Percentiles rank a stretch among this genome's conserved stretches.
Conservation (phyloP, 2,888 invertebrate genomes). For the Athripsodes cinereus region DNA sequence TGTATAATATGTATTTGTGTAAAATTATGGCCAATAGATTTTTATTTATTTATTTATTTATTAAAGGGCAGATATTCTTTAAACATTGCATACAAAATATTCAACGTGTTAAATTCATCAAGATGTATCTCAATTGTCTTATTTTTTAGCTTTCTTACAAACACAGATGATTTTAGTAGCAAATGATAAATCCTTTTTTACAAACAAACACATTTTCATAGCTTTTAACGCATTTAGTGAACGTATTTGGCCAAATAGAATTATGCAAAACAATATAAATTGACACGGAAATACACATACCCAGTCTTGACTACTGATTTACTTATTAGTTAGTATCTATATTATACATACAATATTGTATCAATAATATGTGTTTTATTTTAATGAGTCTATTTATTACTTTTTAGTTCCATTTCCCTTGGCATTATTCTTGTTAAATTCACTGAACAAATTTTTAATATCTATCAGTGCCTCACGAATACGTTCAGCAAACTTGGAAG, state of each 20-base stretch:
- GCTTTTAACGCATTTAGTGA: not conserved
- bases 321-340: not conserved
- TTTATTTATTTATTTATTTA: too few relatives aligned
- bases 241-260: not conserved
- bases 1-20: too few relatives aligned
- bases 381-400: not conserved
- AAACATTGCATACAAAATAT: too few relatives aligned
- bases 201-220: not conserved
- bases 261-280: not conserved
- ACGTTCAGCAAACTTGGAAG: conserved; percentile 68
- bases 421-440: conserved; percentile 3
- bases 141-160: too few relatives aligned
- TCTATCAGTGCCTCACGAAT: conserved; percentile 68
- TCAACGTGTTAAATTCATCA: too few relatives aligned
- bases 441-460: conserved; percentile 58
- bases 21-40: too few relatives aligned
- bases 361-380: too few relatives aligned
- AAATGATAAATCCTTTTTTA: not conserved
- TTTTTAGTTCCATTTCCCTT: not conserved
- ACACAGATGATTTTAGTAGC: too few relatives aligned
- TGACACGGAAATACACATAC: not conserved
- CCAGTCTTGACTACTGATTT: not conserved
- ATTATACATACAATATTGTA: too few relatives aligned
- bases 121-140: too few relatives aligned
- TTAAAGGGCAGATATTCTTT: too few relatives aligned